These are phyloP conservation scores for Myotis lucifugus DNA, from an alignment of 2,113 vertebrate species.

Conservation along the genomic window DNA sequence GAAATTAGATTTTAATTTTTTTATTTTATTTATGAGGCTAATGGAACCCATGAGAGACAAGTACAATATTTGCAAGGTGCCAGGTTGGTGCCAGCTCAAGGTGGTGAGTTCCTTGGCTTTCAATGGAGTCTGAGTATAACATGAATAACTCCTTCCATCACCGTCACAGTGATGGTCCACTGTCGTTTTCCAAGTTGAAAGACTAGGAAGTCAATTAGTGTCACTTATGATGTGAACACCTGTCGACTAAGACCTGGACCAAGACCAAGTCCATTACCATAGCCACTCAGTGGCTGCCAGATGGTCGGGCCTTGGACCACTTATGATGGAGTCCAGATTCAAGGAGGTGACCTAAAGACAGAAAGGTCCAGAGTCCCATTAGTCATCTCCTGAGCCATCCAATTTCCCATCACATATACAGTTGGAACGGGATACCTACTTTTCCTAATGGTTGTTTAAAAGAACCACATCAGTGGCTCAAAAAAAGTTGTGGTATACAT, in stretches of 20 bases:
- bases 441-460: slow-evolving; percentile 51
- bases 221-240: slow-evolving; percentile 76
- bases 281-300: slow-evolving; percentile 63
- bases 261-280: slow-evolving; percentile 71
- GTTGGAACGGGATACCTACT: background rate
- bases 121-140: background rate
- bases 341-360: slow-evolving; percentile 62
- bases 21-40: background rate
- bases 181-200: slow-evolving; percentile 49
- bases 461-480: background rate
- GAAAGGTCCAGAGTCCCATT: slow-evolving; percentile 61
- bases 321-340: slow-evolving; percentile 57
- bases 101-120: slow-evolving; percentile 2
- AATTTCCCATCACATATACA: background rate
- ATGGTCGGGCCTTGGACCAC: slow-evolving; percentile 48
- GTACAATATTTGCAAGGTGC: slow-evolving; percentile 11
- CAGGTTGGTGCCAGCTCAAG: slow-evolving; percentile 8
- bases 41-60: slow-evolving; percentile 23
- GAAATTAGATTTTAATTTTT: slow-evolving; percentile 28
- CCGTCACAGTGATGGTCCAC: slow-evolving; percentile 75
- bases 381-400: slow-evolving; percentile 55
- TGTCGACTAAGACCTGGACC: slow-evolving; percentile 70
- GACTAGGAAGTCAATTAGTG: slow-evolving; percentile 70
- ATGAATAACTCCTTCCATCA: slow-evolving; percentile 70
- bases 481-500: background rate